Evolutionary conservation across 2,113 vertebrate genomes (phyloP).

Genomic region (Bungarus multicinctus): DNA sequence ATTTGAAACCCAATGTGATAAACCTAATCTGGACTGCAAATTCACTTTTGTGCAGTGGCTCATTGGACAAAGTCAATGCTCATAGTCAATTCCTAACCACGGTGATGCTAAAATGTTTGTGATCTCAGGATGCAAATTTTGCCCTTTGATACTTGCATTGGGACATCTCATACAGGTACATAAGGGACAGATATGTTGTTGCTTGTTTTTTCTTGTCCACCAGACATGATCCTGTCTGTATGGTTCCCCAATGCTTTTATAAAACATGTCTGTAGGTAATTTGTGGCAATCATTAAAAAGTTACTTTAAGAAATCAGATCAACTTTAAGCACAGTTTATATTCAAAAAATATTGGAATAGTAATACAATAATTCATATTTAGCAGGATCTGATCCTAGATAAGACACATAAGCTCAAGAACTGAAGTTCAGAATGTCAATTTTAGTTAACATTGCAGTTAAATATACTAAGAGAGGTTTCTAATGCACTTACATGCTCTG

Average conservation of each 20-base stretch:
- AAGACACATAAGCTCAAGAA: neutral
- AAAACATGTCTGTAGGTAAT: neutral
- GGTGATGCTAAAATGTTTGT: neutral
- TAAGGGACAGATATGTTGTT: neutral
- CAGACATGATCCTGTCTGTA: neutral
- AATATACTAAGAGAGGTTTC: neutral
- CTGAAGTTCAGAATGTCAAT: neutral
- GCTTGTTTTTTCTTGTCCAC: neutral
- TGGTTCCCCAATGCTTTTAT: neutral
- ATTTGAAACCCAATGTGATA: neutral
- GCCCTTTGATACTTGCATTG: neutral
- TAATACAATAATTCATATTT: neutral
- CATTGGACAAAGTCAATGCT: neutral
- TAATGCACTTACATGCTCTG: neutral
- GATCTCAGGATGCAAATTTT: neutral
- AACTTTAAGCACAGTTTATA: neutral
- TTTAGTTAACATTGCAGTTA: neutral
- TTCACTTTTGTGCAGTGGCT: neutral
- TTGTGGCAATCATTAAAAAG: neutral
- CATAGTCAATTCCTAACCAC: neutral
- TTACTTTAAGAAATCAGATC: neutral
- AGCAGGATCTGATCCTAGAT: neutral
- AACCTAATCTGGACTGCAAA: neutral
- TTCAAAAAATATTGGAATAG: neutral
- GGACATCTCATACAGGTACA: neutral